Conservation (phyloP, 2,797 vertebrate species). For the Agapornis canus region DNA sequence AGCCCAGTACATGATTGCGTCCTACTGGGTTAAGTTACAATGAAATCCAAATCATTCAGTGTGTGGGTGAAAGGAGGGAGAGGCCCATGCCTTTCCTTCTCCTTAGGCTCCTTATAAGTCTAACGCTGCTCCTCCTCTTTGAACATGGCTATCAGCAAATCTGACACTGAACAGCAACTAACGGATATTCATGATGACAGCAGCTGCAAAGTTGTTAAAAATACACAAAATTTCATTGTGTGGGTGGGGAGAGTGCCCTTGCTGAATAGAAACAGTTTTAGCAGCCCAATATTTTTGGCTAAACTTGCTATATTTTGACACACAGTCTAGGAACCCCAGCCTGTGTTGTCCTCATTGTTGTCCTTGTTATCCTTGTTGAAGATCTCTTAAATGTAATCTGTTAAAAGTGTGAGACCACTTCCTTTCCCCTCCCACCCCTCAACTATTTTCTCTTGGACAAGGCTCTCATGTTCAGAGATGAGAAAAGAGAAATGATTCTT, state of each 20-base stretch:
- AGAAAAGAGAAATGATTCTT: conserved; percentile 22
- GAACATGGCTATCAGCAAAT: conserved; percentile 5
- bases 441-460: neutral
- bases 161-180: neutral
- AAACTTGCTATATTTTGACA: conserved; percentile 28
- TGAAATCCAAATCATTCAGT: conserved; percentile 46
- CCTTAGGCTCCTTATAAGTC: neutral
- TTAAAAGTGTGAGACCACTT: neutral
- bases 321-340: neutral
- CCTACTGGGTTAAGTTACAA: conserved; percentile 12
- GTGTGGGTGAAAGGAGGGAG: conserved; percentile 21
- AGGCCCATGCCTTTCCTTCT: conserved; percentile 2
- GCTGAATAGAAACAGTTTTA: conserved; percentile 34
- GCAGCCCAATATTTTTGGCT: neutral
- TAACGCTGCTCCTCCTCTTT: neutral
- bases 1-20: neutral
- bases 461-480: neutral
- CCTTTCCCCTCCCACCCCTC: neutral
- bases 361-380: neutral
- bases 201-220: conserved; percentile 63
- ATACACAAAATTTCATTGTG: conserved; percentile 48
- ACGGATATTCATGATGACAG: conserved; percentile 6
- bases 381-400: neutral
- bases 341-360: neutral
- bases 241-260: conserved; percentile 12